Base-by-base conservation (phyloP, 92 coral and sea anemone genomes). In the Actinernus sp. region DNA sequence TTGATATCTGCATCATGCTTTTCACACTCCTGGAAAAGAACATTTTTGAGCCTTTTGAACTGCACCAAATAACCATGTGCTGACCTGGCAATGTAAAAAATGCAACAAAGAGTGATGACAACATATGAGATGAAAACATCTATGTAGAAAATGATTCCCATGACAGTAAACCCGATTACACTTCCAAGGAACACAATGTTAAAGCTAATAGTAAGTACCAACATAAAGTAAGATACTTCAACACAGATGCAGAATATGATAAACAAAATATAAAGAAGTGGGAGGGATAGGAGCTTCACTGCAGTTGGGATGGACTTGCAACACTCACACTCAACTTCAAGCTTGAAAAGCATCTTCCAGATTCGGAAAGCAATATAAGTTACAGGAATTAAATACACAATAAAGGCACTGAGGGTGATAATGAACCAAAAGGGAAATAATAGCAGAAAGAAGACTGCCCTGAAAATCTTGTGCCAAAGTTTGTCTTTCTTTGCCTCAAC, bases 341-440 rank as follows among this genome's bases (percentile, higher is more conserved):
- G 19, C 14, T 65, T 64, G 82, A 87, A 95, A 52, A 95, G 73
- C 85, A 95, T 73, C 47, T 87, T 84, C 92, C 89, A 91, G 50
- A 95, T 79, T 31, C 99, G 70, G 72, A 95, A 88, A 12, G 97
- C 90, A 20, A 95, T 92, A 73, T 91, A 95, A 40, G 92, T 92
- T 9, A 95, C 81, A 3, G 99, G 99, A 26, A 92, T 65, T 22
- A 91, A 13, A 46, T 95, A 91, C 2, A 85, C 81, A 69, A 91
- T 27, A 54, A 95, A 83, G 10, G 97, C 94, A 50, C 85, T 71
- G 5, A 75, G 20, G 12, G 90, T 74, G 5, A 80, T 27, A 10
- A 83, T 41, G 11, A 63, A 76, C 99, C 99, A 95, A 11, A 87
- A 9, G 17, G 90, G 88, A 33, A 79, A 83, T 17, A 84, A 22